phyloP scores from a whole-genome alignment of 2,797 vertebrate genomes.

The Tadarida brasiliensis region DNA sequence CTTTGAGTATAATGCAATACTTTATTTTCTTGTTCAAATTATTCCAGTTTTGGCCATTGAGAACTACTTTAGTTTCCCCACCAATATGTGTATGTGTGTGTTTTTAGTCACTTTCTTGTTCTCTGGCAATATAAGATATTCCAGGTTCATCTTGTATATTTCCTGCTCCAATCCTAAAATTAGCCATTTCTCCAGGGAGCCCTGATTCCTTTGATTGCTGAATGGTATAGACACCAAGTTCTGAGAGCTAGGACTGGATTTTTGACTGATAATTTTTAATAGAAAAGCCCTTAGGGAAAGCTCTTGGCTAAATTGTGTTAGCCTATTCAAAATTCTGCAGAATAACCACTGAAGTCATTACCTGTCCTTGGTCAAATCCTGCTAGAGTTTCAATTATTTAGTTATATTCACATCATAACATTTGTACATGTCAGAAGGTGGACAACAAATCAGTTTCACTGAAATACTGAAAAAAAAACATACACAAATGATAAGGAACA shows the following conservation, averaged over 20 bases:
- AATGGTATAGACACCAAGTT: background rate
- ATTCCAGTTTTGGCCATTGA: background rate
- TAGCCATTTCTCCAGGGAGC: background rate
- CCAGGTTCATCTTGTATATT: background rate
- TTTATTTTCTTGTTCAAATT: background rate
- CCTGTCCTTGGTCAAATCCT: background rate
- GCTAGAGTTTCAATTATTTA: background rate
- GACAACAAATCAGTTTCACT: background rate
- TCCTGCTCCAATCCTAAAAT: background rate
- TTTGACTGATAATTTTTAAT: background rate
- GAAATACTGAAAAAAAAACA: conserved; percentile 23
- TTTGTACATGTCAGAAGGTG: background rate
- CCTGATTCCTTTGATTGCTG: background rate
- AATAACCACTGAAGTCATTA: background rate
- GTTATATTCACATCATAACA: background rate
- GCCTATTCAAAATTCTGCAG: background rate
- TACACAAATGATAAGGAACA: background rate
- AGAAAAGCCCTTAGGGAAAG: background rate
- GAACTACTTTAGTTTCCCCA: background rate
- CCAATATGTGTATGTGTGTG: background rate
- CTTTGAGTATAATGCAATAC: background rate
- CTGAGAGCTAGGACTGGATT: background rate
- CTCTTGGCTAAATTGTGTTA: background rate
- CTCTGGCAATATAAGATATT: background rate
- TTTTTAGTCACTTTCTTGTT: background rate